Evolutionary conservation across 2,888 invertebrate species (phyloP).

Genomic region (Isotomurus palustris): DNA sequence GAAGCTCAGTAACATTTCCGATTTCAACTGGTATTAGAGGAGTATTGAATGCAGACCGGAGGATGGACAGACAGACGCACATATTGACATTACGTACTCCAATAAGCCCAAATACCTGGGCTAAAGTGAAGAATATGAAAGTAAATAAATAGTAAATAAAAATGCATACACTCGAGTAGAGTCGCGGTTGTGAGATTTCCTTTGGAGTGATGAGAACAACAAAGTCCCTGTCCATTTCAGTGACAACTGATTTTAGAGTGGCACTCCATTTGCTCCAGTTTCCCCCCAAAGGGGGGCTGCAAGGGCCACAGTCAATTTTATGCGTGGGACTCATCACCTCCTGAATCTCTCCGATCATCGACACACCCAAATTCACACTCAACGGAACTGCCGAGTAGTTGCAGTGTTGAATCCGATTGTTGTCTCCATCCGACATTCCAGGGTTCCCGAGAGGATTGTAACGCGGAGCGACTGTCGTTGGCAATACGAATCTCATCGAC

Average conservation of each 20-base stretch:
- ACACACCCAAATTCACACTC: slow-evolving; percentile 34
- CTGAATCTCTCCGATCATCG: slow-evolving; percentile 39
- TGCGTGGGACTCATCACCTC: slow-evolving; percentile 40
- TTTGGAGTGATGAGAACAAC: slow-evolving; percentile 50
- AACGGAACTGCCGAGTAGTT: slow-evolving; percentile 35
- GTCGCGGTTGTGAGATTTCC: slow-evolving; percentile 51
- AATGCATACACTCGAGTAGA: slow-evolving; percentile 50
- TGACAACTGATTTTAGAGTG: slow-evolving; percentile 18
- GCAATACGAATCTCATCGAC: slow-evolving; percentile 43
- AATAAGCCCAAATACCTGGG: no score
- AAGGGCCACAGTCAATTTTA: slow-evolving; percentile 19
- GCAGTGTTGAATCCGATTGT: slow-evolving; percentile 9
- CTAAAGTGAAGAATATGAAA: no score
- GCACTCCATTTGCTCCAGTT: slow-evolving; percentile 35
- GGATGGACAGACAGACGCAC: no score
- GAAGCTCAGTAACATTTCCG: no score
- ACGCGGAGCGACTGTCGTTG: slow-evolving; percentile 46
- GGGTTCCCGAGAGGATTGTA: slow-evolving; percentile 28
- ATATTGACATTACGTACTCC: no score
- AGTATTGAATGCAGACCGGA: no score
- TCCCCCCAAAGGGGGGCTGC: slow-evolving; percentile 23
- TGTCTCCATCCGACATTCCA: slow-evolving; percentile 15
- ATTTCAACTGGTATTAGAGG: no score
- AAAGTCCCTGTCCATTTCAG: slow-evolving; percentile 49
- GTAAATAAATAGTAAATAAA: no score